These are phyloP conservation scores for Melanerpes aurifrons DNA, from an alignment of 2,113 vertebrate species.

Conservation along the genomic window DNA sequence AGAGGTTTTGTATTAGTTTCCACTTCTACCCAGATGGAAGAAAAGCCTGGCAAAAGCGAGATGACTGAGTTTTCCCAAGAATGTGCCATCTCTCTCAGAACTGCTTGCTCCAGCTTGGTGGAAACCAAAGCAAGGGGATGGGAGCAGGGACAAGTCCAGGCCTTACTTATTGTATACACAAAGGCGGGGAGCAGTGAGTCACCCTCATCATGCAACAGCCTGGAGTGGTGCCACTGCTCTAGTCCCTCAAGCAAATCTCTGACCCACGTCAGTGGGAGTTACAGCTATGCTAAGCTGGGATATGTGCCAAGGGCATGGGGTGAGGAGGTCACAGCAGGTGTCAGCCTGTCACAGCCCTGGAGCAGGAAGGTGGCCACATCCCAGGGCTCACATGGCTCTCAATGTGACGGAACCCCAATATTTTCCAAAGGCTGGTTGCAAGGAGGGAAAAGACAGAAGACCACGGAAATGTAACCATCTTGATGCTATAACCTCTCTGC, in stretches of 20 bases:
- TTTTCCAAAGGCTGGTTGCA: neutral
- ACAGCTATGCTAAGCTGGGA: neutral
- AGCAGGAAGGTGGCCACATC: neutral
- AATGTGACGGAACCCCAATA: conserved; percentile 12
- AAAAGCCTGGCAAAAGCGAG: fast-evolving
- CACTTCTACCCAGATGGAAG: neutral
- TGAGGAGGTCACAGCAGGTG: conserved; percentile 48
- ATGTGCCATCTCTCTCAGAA: neutral
- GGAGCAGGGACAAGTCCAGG: conserved; percentile 8
- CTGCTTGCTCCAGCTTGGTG: neutral
- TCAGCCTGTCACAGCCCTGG: conserved; percentile 19
- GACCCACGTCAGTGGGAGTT: conserved; percentile 16
- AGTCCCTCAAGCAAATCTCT: conserved; percentile 5
- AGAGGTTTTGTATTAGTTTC: neutral
- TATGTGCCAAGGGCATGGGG: conserved; percentile 18
- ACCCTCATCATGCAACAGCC: neutral
- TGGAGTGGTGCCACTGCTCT: neutral
- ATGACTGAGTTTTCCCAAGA: neutral
- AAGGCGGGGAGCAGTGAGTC: neutral
- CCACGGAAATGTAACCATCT: neutral
- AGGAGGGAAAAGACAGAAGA: neutral
- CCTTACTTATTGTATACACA: neutral
- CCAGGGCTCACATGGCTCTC: neutral
- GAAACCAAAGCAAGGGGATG: neutral
- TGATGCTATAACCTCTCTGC: neutral